phyloP scores from a whole-genome alignment of 1,140 invertebrate genomes.

The Leptopilina clavipes region DNA sequence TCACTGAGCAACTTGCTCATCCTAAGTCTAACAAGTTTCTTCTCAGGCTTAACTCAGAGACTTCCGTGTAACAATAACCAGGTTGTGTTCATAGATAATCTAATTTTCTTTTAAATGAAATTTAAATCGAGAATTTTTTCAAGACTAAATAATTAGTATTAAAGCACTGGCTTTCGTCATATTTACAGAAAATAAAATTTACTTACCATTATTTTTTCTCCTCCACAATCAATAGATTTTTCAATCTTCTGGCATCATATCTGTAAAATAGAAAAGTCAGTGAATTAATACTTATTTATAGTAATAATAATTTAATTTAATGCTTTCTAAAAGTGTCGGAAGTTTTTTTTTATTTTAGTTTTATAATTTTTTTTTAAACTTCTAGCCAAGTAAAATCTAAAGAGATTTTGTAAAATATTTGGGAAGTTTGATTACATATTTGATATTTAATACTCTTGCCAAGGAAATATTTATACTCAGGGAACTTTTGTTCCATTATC shows the following conservation, averaged over 20 bases:
- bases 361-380: background rate
- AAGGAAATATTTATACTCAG: conserved; percentile 12
- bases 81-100: conserved; percentile 32
- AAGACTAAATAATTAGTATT: background rate
- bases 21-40: conserved; percentile 97
- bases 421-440: background rate
- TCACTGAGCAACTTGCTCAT: conserved; percentile 96
- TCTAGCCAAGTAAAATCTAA: background rate
- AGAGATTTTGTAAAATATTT: too few relatives aligned
- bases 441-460: background rate
- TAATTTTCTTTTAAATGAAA: background rate
- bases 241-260: too few relatives aligned
- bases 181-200: too few relatives aligned
- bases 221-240: too few relatives aligned
- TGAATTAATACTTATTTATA: too few relatives aligned
- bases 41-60: conserved; percentile 94
- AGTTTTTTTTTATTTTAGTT: background rate
- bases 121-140: background rate
- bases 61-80: conserved; percentile 84
- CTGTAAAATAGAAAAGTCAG: too few relatives aligned
- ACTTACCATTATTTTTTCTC: too few relatives aligned
- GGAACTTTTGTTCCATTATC: background rate
- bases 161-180: too few relatives aligned
- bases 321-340: background rate
- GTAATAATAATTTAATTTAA: too few relatives aligned